A percentile compares a stretch with the other conserved stretches of the same genome.
Evolutionary conservation across 2,888 invertebrate genomes (phyloP).

Genomic region (Phaedon cochleariae): DNA sequence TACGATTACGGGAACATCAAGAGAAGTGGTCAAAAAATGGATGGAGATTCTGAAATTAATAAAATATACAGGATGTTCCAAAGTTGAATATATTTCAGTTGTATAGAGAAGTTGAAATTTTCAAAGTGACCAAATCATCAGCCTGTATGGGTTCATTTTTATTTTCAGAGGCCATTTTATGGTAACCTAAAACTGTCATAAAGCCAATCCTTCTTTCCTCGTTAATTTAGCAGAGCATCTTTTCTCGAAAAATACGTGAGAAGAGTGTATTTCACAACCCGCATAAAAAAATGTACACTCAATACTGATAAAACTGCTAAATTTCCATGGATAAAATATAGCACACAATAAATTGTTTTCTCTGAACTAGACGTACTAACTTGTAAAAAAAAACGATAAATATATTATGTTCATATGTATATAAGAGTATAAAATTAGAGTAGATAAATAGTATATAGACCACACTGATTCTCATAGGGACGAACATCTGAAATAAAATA

Average conservation of each 20-base stretch:
- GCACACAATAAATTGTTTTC: constrained; percentile 25
- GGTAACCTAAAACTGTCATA: constrained; percentile 49
- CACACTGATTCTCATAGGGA: constrained; percentile 47
- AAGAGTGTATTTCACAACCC: constrained; percentile 56
- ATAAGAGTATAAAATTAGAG: constrained; percentile 36
- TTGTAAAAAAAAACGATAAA: constrained; percentile 23
- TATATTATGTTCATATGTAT: constrained; percentile 6
- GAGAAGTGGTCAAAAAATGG: too few relatives aligned
- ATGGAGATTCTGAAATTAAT: too few relatives aligned
- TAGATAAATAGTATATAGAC: constrained; percentile 43
- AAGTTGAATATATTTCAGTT: too few relatives aligned
- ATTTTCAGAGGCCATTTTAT: constrained; percentile 24
- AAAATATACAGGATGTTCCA: too few relatives aligned
- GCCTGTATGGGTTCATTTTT: too few relatives aligned
- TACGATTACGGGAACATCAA: too few relatives aligned
- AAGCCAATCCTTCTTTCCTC: constrained; percentile 47
- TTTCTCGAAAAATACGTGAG: constrained; percentile 43
- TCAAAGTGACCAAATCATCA: too few relatives aligned
- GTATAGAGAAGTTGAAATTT: too few relatives aligned
- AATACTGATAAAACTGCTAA: constrained; percentile 54
- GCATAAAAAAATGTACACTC: constrained; percentile 53
- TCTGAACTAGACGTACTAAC: constrained; percentile 26
- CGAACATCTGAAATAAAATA: constrained; percentile 46
- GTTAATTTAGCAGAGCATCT: constrained; percentile 42
- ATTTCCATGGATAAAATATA: constrained; percentile 35